A percentile compares a stretch with the other conserved stretches of the same genome.
Evolutionary conservation across 2,113 vertebrate genomes (phyloP).

Genomic region (Pantherophis guttatus): DNA sequence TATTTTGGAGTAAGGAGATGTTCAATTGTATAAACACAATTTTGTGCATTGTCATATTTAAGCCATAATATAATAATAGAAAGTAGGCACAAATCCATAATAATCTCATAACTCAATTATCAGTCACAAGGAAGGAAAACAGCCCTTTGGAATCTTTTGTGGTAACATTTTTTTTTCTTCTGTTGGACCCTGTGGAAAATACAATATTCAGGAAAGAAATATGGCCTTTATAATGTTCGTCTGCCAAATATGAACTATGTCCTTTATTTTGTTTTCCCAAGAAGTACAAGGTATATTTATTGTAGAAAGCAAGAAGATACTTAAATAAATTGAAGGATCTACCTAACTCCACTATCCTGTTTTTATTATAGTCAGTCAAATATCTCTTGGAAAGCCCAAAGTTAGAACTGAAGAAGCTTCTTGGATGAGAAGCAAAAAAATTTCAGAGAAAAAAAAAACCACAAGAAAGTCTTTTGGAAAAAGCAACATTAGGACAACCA

Average conservation of each 20-base stretch:
- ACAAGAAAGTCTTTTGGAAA: background rate
- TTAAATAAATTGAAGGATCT: background rate
- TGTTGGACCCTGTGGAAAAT: background rate
- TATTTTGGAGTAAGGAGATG: background rate
- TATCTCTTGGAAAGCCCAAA: background rate
- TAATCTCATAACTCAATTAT: background rate
- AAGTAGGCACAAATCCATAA: background rate
- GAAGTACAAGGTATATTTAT: background rate
- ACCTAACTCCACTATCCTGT: background rate
- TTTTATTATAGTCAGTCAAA: background rate
- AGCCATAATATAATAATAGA: background rate
- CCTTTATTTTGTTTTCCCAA: background rate
- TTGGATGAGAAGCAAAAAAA: background rate
- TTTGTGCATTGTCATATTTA: background rate
- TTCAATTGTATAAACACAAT: background rate
- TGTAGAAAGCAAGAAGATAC: background rate
- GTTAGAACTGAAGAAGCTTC: background rate
- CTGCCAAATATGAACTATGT: background rate
- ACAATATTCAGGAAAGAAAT: background rate
- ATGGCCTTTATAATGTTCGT: background rate
- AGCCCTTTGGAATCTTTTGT: background rate
- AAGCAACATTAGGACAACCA: background rate
- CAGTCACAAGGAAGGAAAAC: background rate
- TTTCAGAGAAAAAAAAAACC: background rate
- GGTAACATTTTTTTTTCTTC: background rate